Evolutionary conservation across 1,140 invertebrate genomes (phyloP).

Genomic region (Drosophila teissieri): DNA sequence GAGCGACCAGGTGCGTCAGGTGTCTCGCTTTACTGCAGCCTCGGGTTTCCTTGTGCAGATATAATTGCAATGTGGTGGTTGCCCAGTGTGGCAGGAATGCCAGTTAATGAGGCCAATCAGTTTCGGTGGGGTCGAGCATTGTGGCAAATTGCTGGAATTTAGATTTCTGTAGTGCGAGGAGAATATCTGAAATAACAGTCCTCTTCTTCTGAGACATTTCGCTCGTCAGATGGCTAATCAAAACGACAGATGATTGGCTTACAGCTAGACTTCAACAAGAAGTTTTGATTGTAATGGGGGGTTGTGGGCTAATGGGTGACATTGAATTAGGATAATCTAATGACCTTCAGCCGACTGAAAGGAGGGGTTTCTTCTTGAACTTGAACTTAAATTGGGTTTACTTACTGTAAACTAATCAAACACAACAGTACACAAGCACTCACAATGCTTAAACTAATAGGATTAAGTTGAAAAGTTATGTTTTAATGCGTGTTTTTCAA

Average conservation of each 20-base stretch:
- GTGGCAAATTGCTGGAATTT: slow-evolving; percentile 53
- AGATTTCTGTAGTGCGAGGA: too few species aligned
- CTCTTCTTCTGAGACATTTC: not conserved
- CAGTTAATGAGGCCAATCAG: slow-evolving; percentile 49
- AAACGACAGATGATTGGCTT: slow-evolving; percentile 38
- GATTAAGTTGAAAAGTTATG: not conserved
- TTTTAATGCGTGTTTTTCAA: not conserved
- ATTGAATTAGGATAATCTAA: slow-evolving; percentile 16
- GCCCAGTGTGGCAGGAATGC: slow-evolving; percentile 1
- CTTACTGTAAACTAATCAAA: not conserved
- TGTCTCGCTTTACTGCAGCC: slow-evolving; percentile 6
- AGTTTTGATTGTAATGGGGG: slow-evolving; percentile 32
- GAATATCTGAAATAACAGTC: slow-evolving; percentile 40
- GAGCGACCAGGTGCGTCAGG: slow-evolving; percentile 77
- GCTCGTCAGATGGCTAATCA: slow-evolving; percentile 18
- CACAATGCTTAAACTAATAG: too few species aligned
- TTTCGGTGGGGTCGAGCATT: slow-evolving; percentile 25
- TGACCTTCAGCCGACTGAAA: not conserved
- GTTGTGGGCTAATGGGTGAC: slow-evolving; percentile 7
- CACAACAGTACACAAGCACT: too few species aligned
- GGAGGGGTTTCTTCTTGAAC: too few species aligned
- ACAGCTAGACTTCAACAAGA: slow-evolving; percentile 9
- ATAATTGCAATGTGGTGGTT: slow-evolving; percentile 30
- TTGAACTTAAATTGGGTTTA: not conserved
- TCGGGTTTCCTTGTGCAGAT: slow-evolving; percentile 8